A percentile compares a stretch with the other conserved stretches of the same genome.
Conservation (phyloP, 2,888 invertebrate species). For the Gymnocheta viridis region DNA sequence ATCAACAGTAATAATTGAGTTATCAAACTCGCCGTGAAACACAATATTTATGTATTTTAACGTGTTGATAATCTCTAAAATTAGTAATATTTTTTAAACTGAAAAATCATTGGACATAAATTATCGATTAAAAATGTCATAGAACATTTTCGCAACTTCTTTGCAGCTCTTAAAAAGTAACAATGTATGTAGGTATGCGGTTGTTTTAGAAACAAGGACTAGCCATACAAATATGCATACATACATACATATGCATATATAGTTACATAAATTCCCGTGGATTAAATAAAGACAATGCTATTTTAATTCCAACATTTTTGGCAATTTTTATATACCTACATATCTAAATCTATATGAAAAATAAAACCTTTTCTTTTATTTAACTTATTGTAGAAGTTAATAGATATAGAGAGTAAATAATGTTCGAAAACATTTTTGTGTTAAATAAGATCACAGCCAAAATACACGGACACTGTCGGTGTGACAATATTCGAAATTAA, state of each 20-base stretch:
- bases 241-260: background rate
- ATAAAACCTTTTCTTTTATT: too few relatives aligned
- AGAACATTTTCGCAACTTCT: slow-evolving; percentile 23
- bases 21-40: background rate
- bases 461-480: slow-evolving; percentile 57
- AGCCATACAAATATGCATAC: too few relatives aligned
- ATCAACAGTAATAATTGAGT: background rate
- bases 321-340: too few relatives aligned
- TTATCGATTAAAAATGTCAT: background rate
- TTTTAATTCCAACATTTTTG: too few relatives aligned
- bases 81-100: background rate
- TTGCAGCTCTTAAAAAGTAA: too few relatives aligned
- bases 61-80: background rate
- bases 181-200: too few relatives aligned
- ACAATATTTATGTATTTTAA: background rate
- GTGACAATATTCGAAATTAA: slow-evolving; percentile 42
- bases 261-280: too few relatives aligned
- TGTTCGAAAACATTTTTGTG: slow-evolving; percentile 11
- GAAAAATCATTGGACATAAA: background rate
- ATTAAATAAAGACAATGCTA: too few relatives aligned
- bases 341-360: too few relatives aligned
- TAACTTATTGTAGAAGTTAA: too few relatives aligned
- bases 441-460: slow-evolving; percentile 43
- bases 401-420: background rate
- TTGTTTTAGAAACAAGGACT: too few relatives aligned